Evolutionary conservation across 2,888 invertebrate species (phyloP), one percentile per base, ranked within the genome.

Genomic region (Ametastegia equiseti): DNA sequence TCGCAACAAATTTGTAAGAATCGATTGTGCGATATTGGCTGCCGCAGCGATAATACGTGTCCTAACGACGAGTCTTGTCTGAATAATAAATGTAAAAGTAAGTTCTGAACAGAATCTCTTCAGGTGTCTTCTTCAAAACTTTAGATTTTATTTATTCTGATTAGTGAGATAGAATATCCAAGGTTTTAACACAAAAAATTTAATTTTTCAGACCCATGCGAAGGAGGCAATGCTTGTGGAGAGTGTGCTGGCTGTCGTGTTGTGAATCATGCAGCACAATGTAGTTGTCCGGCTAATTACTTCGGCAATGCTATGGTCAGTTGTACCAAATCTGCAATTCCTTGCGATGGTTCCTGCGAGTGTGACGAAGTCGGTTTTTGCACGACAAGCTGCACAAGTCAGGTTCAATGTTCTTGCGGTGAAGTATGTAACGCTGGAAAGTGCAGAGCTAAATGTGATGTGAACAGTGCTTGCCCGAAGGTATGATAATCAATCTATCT

Each of bases 1-100:
- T 93, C 94, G 15, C 95, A 96, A 85, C 96, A 97, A 91, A 97
- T 98, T 86, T 98, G 98, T 88, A 96, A 97, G 90, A 97, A 96
- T 87, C 94, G 97, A 86, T 93, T 97, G 84, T 98, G 98, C 90
- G 95, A 97, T 89, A 94, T 95, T 87, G 98, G 98, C 67, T 98
- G 98, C 89, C 94, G 97, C 82, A 96, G 95, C 88, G 97, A 98
- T 89, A 95, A 95, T 65, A 94, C 95, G 15, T 98, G 98, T 89
- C 93, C 95, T 9, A 93, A 92, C 83, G 93, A 95, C 82, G 94
- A 97, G 91, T 95, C 97, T 15, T 98, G 98, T 90, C 93, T 97
- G 63, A 95, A 95, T 88, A 96, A 96, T 87, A 95, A 96, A 90
- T 97, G 97, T 89, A 94, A 94, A 93, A 95, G 96, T 95, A 93